A percentile compares a stretch with the other conserved stretches of the same genome.
These are phyloP conservation scores for Gorsachius goisagi DNA, from an alignment of 2,113 vertebrate species.

Conservation along the genomic window DNA sequence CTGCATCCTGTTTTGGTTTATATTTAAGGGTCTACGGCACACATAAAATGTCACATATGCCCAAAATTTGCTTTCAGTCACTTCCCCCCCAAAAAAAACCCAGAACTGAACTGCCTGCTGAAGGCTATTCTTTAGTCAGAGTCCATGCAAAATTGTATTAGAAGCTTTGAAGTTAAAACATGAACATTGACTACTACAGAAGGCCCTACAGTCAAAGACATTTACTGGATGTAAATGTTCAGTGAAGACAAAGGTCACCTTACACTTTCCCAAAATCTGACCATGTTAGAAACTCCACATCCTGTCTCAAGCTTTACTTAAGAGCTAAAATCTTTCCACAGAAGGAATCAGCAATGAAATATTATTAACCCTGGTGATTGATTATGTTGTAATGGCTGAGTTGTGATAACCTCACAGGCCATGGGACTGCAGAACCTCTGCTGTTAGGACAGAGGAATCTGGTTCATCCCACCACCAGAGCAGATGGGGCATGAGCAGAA, in stretches of 20 bases:
- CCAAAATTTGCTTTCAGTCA: slow-evolving; percentile 17
- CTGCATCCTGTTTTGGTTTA: neutral
- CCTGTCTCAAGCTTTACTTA: neutral
- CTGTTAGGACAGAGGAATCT: neutral
- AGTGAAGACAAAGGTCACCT: slow-evolving; percentile 41
- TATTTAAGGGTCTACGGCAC: neutral
- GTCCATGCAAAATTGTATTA: slow-evolving; percentile 35
- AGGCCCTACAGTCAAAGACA: slow-evolving; percentile 42
- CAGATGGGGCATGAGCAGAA: neutral
- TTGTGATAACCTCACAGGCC: neutral
- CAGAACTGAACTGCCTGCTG: neutral
- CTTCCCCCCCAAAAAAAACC: neutral
- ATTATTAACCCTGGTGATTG: neutral
- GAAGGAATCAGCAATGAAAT: neutral
- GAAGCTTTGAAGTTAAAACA: slow-evolving; percentile 34
- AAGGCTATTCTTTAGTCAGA: slow-evolving; percentile 47
- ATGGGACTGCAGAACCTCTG: neutral
- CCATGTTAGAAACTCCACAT: neutral
- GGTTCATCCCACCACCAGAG: neutral
- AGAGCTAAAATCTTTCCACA: neutral
- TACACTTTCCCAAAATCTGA: neutral
- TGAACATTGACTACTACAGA: neutral
- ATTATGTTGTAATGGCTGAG: neutral
- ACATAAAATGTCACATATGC: slow-evolving; percentile 11
- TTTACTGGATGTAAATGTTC: slow-evolving; percentile 27